Evolutionary conservation across 1,140 invertebrate genomes (phyloP).

Genomic region (Drosophila tsacasi): DNA sequence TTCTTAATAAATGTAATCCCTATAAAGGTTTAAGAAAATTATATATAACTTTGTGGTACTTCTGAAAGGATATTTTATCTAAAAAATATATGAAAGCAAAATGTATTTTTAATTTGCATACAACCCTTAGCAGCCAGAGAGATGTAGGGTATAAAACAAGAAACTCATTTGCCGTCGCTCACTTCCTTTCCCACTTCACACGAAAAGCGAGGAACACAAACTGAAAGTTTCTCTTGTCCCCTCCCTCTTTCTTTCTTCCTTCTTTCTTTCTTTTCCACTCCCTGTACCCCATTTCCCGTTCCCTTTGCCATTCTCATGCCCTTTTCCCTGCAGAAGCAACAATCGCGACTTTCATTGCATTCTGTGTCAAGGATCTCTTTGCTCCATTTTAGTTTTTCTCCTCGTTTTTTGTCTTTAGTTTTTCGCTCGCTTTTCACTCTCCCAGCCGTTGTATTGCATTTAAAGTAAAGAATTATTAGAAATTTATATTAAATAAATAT

Average conservation of each 20-base stretch:
- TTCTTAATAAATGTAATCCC: too few relatives aligned
- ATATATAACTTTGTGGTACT: neutral
- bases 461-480: conserved; percentile 29
- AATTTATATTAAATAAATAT: neutral
- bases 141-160: conserved; percentile 33
- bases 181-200: conserved; percentile 60
- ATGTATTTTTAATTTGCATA: too few relatives aligned
- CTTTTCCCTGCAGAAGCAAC: conserved; percentile 15
- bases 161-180: conserved; percentile 56
- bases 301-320: neutral
- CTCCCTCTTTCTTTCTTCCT: neutral
- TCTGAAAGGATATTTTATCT: neutral
- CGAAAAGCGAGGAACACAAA: conserved; percentile 26
- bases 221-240: conserved; percentile 28
- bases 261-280: neutral
- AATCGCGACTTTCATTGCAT: conserved; percentile 41
- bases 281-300: too few relatives aligned
- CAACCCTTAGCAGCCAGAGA: neutral
- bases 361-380: conserved; percentile 59
- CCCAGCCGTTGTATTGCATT: conserved; percentile 46
- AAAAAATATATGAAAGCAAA: too few relatives aligned
- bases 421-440: neutral
- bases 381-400: conserved; percentile 23
- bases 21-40: neutral
- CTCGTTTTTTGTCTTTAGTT: conserved; percentile 16